Base-by-base conservation (phyloP, 1,140 invertebrate genomes). In the Cylas formicarius region DNA sequence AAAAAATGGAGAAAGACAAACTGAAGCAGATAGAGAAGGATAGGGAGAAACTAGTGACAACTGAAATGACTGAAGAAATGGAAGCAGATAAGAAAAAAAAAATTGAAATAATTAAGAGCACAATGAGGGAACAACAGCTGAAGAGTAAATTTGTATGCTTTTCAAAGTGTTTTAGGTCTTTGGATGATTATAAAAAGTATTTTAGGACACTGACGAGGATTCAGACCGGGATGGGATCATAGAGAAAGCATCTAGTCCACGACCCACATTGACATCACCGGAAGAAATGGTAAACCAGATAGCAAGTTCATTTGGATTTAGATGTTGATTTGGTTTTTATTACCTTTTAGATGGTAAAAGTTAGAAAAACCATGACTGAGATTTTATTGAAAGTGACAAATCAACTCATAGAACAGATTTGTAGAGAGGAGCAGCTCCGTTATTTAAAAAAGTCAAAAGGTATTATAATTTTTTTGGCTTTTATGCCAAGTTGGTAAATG, bases 1-100 rank as follows among this genome's bases (percentile, higher is more conserved):
- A 97, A 65, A 97, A 97, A 72, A 96, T 97, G 89, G 93, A 97
- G 68, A 73, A 85, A 33, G 92, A 97, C 53, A 97, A 97, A 66
- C 81, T 84, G 57, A 90, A 84, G 57, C 87, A 90, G 54, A 69
- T 89, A 48, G 88, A 95, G 63, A 79, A 78, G 33, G 83, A 88
- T 57, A 70, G 77, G 52, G 74, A 80, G 59, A 75, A 76, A 55
- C 74, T 75, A 49, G 73, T 78, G 48, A 68, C 75, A 53, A 78
- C 81, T 50, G 72, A 75, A 62, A 73, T 76, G 41, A 59, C 71
- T 72, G 49, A 72, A 77, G 61, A 78, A 76, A 62, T 67, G 67
- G 70, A 70, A 77, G 56, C 74, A 77, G 66, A 74, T 70, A 81
- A 68, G 73, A 82, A 65, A 65, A 81, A 65, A 70, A 76, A 49